A percentile compares a stretch with the other conserved stretches of the same genome.
These are phyloP conservation scores for Ptyas mucosa DNA, from an alignment of 2,113 vertebrate species.

Conservation along the genomic window DNA sequence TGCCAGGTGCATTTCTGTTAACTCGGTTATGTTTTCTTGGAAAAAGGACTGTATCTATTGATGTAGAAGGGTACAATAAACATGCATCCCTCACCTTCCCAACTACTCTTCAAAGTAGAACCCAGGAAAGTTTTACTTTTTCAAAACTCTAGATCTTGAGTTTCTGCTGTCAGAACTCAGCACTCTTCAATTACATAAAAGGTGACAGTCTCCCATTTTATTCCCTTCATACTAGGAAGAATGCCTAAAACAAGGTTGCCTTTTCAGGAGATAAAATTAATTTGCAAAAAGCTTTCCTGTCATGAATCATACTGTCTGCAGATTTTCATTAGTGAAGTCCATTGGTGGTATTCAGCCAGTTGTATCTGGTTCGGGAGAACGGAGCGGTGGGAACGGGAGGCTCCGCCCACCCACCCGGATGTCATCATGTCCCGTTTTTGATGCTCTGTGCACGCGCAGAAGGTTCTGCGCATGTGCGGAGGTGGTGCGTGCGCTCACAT, in stretches of 20 bases:
- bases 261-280: neutral
- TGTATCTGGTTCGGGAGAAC: no score
- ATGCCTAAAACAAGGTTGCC: neutral
- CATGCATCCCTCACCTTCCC: neutral
- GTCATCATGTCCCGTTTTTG: no score
- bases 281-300: neutral
- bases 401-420: no score
- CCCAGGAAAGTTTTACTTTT: neutral
- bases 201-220: neutral
- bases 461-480: no score
- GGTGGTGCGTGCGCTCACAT: no score
- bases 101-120: neutral
- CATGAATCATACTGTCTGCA: neutral
- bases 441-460: no score
- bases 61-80: neutral
- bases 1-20: neutral
- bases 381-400: no score
- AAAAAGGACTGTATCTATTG: neutral
- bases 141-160: neutral
- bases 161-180: neutral
- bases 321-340: neutral
- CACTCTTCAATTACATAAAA: neutral
- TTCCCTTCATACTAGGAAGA: neutral
- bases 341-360: no score
- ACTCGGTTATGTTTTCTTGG: neutral